Conservation (phyloP, 2,888 invertebrate species). For the Deroplatys truncata region DNA sequence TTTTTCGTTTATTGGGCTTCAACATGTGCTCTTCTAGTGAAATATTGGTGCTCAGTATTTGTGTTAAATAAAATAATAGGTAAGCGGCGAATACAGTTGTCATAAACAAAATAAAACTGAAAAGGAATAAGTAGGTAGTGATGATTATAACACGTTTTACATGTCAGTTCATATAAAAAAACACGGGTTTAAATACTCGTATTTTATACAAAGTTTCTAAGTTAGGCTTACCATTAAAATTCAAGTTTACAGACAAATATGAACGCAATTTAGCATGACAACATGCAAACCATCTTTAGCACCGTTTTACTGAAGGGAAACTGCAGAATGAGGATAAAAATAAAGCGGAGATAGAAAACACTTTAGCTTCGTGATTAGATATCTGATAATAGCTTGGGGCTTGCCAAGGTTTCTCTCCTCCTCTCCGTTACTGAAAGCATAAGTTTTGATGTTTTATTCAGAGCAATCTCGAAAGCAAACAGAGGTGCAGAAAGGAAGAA, state of each 20-base stretch:
- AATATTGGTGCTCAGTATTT: too few species aligned
- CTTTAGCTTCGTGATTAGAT: background rate
- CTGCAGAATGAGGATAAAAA: background rate
- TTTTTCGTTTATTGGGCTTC: too few species aligned
- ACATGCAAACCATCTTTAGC: background rate
- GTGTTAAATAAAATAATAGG: too few species aligned
- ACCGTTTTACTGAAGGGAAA: background rate
- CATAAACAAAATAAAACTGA: too few species aligned
- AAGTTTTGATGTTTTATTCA: conserved; percentile 11
- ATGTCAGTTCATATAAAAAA: background rate
- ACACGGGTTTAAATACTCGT: too few species aligned
- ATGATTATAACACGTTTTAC: background rate
- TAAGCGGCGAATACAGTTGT: too few species aligned
- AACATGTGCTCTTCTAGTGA: too few species aligned
- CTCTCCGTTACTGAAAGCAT: background rate
- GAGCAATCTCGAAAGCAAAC: conserved; percentile 7
- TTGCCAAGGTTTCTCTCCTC: background rate
- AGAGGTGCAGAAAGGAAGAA: background rate
- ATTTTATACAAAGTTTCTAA: too few species aligned
- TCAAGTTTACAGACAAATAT: background rate
- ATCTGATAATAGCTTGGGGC: background rate
- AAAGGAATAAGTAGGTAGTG: too few species aligned
- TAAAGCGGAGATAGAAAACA: background rate
- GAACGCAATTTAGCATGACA: background rate
- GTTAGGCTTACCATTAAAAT: background rate